Conservation (phyloP, 1,140 invertebrate species). For the Musca domestica region DNA sequence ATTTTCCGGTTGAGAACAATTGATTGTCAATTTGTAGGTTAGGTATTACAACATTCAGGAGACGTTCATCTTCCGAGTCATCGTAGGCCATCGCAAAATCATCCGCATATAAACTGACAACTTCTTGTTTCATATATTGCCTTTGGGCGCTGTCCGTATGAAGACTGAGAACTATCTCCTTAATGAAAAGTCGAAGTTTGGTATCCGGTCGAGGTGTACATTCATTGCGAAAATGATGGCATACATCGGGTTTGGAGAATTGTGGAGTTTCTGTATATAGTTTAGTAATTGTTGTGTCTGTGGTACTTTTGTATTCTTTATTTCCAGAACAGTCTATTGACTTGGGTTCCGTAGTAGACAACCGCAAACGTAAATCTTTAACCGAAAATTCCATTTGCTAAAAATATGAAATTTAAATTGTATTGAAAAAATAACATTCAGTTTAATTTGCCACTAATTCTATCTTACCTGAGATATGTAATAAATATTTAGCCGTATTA, state of each 20-base stretch:
- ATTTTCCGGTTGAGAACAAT: slow-evolving; percentile 64
- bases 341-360: slow-evolving; percentile 29
- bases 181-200: slow-evolving; percentile 36
- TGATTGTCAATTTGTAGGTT: slow-evolving; percentile 82
- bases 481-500: slow-evolving; percentile 43
- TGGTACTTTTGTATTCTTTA: background rate
- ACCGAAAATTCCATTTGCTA: slow-evolving; percentile 48
- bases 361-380: slow-evolving; percentile 45
- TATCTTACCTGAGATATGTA: slow-evolving; percentile 42
- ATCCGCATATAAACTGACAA: slow-evolving; percentile 46
- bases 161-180: slow-evolving; percentile 44
- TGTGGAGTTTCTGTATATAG: too few species aligned
- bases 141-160: slow-evolving; percentile 37
- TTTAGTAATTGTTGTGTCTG: background rate
- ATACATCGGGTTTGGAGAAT: background rate
- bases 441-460: too few species aligned
- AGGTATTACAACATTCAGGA: slow-evolving; percentile 54
- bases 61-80: slow-evolving; percentile 31
- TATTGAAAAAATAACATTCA: background rate
- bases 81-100: slow-evolving; percentile 41
- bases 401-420: too few species aligned
- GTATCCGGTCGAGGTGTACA: slow-evolving; percentile 24
- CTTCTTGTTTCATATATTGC: slow-evolving; percentile 44
- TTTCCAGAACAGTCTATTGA: background rate
- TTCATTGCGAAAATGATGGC: slow-evolving; percentile 30